A percentile compares a stretch with the other conserved stretches of the same genome.
Evolutionary conservation across 2,797 vertebrate genomes (phyloP).

Genomic region (Hapalemur alaotrensis): DNA sequence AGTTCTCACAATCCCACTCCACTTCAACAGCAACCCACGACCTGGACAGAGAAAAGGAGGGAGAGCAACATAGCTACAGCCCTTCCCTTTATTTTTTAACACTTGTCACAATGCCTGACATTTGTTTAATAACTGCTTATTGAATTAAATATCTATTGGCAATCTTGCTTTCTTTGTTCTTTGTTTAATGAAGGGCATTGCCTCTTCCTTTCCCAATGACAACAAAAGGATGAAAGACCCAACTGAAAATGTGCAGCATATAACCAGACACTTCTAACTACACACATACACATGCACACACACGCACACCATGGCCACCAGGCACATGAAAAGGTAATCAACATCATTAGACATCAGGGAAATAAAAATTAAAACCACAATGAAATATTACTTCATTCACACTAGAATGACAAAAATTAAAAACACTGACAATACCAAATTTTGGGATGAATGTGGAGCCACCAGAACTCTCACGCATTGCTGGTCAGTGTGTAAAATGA

Average conservation of each 20-base stretch:
- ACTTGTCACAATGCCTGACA: neutral
- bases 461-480: neutral
- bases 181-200: neutral
- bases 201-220: neutral
- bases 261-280: neutral
- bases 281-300: neutral
- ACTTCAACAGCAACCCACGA: neutral
- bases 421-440: neutral
- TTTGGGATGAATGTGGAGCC: neutral
- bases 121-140: neutral
- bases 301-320: neutral
- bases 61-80: accelerated
- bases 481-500: neutral
- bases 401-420: neutral
- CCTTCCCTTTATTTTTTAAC: neutral
- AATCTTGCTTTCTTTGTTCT: neutral
- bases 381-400: neutral
- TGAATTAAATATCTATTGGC: neutral
- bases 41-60: neutral
- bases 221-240: neutral
- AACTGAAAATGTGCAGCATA: neutral
- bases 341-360: neutral
- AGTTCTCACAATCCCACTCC: neutral
- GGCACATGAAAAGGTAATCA: neutral
- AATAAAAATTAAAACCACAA: neutral